phyloP scores from a whole-genome alignment of 2,888 invertebrate species.

The Mythimna impura region DNA sequence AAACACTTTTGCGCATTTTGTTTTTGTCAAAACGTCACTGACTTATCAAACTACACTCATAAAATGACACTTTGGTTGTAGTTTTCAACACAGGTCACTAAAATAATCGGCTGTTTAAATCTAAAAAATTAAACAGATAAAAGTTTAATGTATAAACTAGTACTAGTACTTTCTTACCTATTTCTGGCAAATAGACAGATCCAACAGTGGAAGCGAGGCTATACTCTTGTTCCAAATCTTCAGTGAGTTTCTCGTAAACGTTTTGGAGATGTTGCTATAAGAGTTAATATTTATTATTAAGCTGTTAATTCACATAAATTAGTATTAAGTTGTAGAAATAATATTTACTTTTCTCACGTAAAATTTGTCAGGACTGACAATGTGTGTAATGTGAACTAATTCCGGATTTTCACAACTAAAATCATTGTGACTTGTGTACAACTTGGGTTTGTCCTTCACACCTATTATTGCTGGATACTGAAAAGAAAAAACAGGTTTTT shows the following conservation, averaged over 20 bases:
- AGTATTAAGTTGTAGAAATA: constrained; percentile 7
- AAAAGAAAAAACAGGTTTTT: constrained; percentile 54
- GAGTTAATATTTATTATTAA: constrained; percentile 3
- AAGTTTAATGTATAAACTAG: neutral
- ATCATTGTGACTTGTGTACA: constrained; percentile 76
- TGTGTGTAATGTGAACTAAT: constrained; percentile 89
- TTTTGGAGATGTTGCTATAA: constrained; percentile 76
- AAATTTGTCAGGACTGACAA: constrained; percentile 92
- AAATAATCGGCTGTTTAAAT: neutral
- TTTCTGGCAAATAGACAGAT: constrained; percentile 85
- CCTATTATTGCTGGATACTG: constrained; percentile 77
- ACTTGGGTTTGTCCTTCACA: constrained; percentile 75
- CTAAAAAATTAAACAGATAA: too few relatives aligned
- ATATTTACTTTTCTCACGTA: constrained; percentile 91
- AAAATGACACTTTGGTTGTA: too few relatives aligned
- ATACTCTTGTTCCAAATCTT: constrained; percentile 86
- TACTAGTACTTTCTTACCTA: constrained; percentile 89
- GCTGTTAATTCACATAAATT: constrained; percentile 2
- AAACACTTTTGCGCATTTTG: too few relatives aligned
- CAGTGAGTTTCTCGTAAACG: constrained; percentile 82
- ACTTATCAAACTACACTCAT: too few relatives aligned
- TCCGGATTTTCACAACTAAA: constrained; percentile 81
- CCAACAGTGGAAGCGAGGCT: constrained; percentile 70
- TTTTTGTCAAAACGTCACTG: too few relatives aligned
- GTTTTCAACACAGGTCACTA: too few relatives aligned